These are phyloP conservation scores for Gallinago solitaria DNA, from an alignment of 2,797 vertebrate species.

Conservation along the genomic window DNA sequence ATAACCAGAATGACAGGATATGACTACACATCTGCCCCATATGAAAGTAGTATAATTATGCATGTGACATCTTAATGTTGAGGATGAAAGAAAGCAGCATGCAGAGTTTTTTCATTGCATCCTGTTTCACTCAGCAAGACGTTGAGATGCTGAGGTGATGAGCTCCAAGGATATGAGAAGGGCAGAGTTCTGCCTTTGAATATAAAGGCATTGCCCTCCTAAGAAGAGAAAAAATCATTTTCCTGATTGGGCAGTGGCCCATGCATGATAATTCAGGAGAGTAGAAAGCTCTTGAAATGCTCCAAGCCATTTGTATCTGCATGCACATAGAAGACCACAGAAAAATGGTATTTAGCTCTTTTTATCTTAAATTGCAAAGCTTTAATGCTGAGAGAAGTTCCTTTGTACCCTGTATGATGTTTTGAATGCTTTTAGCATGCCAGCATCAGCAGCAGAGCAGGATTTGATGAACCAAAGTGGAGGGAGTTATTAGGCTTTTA, in stretches of 20 bases:
- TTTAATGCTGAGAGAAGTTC: not conserved
- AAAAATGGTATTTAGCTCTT: not conserved
- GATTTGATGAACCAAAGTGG: not conserved
- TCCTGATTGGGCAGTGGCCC: not conserved
- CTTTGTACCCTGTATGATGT: not conserved
- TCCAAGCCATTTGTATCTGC: not conserved
- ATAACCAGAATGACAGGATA: not conserved
- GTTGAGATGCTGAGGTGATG: not conserved
- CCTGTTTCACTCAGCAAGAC: not conserved
- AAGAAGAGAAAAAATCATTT: not conserved
- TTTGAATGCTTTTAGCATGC: not conserved
- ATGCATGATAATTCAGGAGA: not conserved
- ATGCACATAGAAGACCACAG: not conserved
- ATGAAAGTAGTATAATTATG: not conserved
- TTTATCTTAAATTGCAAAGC: not conserved
- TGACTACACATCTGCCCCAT: not conserved
- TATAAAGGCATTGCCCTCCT: not conserved
- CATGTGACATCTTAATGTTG: not conserved
- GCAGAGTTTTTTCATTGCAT: not conserved
- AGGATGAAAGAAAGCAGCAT: not conserved
- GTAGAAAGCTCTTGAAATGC: not conserved
- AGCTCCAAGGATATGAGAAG: not conserved
- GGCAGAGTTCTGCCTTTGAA: not conserved
- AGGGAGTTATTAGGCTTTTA: not conserved
- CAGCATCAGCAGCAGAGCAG: not conserved